Evolutionary conservation across 64 coral and sea anemone species (phyloP).

Genomic region (Pachyseris speciosa): DNA sequence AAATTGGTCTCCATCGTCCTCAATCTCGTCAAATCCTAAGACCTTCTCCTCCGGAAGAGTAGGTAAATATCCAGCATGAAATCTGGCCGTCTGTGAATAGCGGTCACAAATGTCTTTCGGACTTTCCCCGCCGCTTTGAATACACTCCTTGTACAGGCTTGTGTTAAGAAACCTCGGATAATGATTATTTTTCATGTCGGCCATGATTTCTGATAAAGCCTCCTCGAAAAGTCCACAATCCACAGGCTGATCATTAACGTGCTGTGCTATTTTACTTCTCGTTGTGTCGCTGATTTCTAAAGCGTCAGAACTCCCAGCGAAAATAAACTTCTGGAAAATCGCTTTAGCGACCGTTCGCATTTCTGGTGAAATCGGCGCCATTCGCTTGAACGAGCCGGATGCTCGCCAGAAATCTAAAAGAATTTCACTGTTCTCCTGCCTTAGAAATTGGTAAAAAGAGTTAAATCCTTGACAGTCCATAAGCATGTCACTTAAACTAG

Average conservation of each 20-base stretch:
- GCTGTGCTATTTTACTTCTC: constrained; percentile 75
- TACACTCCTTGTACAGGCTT: constrained; percentile 69
- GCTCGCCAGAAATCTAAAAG: constrained; percentile 85
- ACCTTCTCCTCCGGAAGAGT: constrained; percentile 95
- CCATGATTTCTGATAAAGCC: constrained; percentile 72
- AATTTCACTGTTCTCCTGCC: constrained; percentile 71
- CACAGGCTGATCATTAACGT: constrained; percentile 73
- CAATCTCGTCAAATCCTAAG: constrained; percentile 87
- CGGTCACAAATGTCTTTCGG: constrained; percentile 64
- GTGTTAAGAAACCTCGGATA: constrained; percentile 80
- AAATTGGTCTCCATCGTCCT: constrained; percentile 88
- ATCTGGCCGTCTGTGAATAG: constrained; percentile 69
- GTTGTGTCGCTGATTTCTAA: constrained; percentile 76
- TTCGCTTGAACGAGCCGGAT: constrained; percentile 78
- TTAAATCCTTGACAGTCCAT: constrained; percentile 72
- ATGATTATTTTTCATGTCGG: constrained; percentile 90
- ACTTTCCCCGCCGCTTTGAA: constrained; percentile 69
- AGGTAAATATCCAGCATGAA: constrained; percentile 90
- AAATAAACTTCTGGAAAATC: constrained; percentile 91
- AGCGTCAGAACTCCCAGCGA: constrained; percentile 45
- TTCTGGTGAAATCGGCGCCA: constrained; percentile 79
- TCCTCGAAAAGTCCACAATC: constrained; percentile 86
- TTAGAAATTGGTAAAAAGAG: constrained; percentile 86
- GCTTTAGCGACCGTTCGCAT: constrained; percentile 74
- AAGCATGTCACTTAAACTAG: constrained; percentile 74